A percentile compares a stretch with the other conserved stretches of the same genome.
Conservation (phyloP, 2,888 invertebrate genomes). For the Pyrrhosoma nymphula region DNA sequence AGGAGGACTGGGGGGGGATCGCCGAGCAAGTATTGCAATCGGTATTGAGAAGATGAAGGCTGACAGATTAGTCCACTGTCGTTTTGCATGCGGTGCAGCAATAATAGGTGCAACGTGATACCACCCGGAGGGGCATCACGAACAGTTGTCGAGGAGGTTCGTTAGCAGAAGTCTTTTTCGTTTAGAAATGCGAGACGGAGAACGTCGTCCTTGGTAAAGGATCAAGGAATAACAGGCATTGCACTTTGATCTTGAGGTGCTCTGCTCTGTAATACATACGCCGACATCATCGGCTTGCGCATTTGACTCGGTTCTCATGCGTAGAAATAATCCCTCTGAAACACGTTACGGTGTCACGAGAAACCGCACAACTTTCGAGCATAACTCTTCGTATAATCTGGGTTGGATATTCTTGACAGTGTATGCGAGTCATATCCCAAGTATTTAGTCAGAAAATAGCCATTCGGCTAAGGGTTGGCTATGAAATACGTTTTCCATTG, state of each 20-base stretch:
- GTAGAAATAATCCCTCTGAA: neutral
- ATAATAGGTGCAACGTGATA: neutral
- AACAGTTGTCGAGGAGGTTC: neutral
- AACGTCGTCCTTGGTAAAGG: conserved; percentile 53
- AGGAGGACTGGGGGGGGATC: neutral
- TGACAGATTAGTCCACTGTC: neutral
- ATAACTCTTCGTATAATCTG: neutral
- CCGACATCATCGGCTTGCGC: conserved; percentile 3
- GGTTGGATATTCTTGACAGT: neutral
- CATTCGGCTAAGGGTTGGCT: neutral
- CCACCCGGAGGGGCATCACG: neutral
- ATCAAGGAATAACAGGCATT: conserved; percentile 6
- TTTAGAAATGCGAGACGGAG: neutral
- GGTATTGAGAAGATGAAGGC: neutral
- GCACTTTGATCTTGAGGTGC: conserved; percentile 25
- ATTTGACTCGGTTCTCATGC: neutral
- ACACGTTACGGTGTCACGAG: neutral
- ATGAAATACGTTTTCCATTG: neutral
- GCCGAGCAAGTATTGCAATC: conserved; percentile 3
- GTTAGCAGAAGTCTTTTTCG: neutral
- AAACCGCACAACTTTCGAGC: neutral
- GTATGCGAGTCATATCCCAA: neutral
- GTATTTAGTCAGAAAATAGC: neutral
- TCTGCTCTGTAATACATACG: neutral
- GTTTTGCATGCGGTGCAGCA: neutral